These are phyloP conservation scores for Metacarcinus magister DNA, from an alignment of 2,888 invertebrate species.

Conservation along the genomic window DNA sequence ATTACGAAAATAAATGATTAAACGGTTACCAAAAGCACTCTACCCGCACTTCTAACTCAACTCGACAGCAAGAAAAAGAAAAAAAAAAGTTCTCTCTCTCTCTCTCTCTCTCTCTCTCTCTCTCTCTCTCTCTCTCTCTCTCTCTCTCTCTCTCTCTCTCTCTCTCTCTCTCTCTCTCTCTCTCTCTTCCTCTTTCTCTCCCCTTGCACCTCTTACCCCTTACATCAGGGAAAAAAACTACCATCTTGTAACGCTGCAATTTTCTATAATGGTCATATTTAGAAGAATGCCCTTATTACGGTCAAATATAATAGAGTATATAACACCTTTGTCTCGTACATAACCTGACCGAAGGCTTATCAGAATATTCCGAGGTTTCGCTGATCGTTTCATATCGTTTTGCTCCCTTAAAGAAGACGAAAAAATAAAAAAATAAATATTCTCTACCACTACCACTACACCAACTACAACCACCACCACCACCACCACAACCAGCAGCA, in stretches of 20 bases:
- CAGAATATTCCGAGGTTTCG: not conserved
- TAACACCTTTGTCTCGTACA: not conserved
- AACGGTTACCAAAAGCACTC: not conserved
- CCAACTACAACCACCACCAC: not conserved
- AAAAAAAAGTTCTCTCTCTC: not conserved
- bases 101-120: not conserved
- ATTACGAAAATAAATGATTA: too few relatives aligned
- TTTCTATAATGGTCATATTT: not conserved
- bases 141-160: slow-evolving; percentile 38
- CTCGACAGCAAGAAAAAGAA: not conserved
- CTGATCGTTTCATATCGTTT: not conserved
- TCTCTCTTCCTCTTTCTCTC: not conserved
- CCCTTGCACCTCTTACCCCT: not conserved
- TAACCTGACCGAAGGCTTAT: not conserved
- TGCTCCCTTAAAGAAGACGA: too few relatives aligned
- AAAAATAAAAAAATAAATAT: not conserved
- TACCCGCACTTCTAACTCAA: not conserved
- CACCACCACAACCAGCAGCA: not conserved
- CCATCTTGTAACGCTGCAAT: not conserved
- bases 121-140: not conserved
- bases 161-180: not conserved
- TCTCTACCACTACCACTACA: not conserved
- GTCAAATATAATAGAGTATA: not conserved
- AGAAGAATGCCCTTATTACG: slow-evolving; percentile 36
- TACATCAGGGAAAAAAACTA: not conserved